Conservation (phyloP, 2,888 invertebrate genomes). For the Drosophila testacea region DNA sequence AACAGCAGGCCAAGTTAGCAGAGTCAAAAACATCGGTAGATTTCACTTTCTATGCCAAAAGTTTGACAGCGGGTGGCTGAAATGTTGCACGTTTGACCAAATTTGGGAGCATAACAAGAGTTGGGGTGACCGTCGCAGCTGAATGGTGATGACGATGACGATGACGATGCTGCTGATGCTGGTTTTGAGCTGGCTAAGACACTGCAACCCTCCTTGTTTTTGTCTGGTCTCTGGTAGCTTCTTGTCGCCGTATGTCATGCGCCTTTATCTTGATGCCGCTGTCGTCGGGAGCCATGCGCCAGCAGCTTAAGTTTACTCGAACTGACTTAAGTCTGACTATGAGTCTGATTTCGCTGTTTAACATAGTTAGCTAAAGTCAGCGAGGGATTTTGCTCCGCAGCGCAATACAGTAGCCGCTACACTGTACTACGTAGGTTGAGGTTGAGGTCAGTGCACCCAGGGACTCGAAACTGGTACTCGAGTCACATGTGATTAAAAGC, state of each 20-base stretch:
- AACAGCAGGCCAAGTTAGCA: conserved; percentile 13
- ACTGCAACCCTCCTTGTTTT: conserved; percentile 11
- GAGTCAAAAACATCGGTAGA: conserved; percentile 38
- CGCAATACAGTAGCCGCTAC: conserved; percentile 66
- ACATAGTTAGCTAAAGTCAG: conserved; percentile 68
- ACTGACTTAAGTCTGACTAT: conserved; percentile 17
- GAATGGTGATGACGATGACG: conserved; percentile 60
- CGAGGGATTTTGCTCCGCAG: conserved; percentile 65
- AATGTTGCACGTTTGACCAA: conserved; percentile 79
- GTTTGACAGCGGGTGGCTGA: conserved; percentile 77
- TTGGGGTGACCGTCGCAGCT: conserved; percentile 54
- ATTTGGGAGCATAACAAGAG: conserved; percentile 63
- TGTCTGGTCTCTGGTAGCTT: conserved; percentile 71
- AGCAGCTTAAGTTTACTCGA: conserved; percentile 28
- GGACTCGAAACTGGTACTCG: conserved; percentile 36
- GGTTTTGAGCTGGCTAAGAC: conserved; percentile 36
- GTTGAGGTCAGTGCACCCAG: conserved; percentile 72
- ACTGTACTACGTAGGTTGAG: conserved; percentile 73
- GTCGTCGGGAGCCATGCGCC: conserved; percentile 72
- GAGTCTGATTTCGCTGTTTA: conserved; percentile 75
- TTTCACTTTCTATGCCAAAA: conserved; percentile 77
- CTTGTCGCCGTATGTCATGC: conserved; percentile 79
- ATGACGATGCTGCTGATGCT: conserved; percentile 39
- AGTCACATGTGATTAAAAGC: conserved; percentile 73
- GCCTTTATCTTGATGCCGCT: conserved; percentile 76